phyloP scores from a whole-genome alignment of 2,888 invertebrate species.

The Ormyrus rosae region DNA sequence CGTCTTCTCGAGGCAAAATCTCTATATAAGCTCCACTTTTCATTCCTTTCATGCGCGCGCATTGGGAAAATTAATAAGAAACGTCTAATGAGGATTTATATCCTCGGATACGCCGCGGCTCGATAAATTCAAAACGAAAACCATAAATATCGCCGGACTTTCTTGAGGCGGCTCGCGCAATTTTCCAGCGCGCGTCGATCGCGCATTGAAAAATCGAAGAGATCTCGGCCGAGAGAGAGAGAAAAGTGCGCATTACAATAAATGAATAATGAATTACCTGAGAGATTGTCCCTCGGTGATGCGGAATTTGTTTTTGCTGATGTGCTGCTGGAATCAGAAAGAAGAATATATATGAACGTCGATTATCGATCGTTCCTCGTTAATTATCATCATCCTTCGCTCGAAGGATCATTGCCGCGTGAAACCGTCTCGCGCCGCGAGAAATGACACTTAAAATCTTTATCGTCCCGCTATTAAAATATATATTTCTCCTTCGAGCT shows the following conservation, averaged over 20 bases:
- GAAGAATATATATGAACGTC: not conserved
- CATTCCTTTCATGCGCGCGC: no score
- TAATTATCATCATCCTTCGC: no score
- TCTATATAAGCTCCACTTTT: no score
- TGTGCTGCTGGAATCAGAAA: slow-evolving; percentile 58
- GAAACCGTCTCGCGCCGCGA: no score
- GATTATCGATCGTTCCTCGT: slow-evolving; percentile 1
- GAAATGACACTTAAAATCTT: no score
- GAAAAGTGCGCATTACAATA: slow-evolving; percentile 6
- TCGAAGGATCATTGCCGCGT: no score
- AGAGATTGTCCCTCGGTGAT: slow-evolving; percentile 68
- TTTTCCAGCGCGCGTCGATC: slow-evolving; percentile 3
- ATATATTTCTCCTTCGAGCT: no score
- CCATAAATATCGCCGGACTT: slow-evolving; percentile 11
- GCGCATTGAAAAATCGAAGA: slow-evolving; percentile 15
- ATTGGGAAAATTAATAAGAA: slow-evolving; percentile 13
- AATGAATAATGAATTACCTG: slow-evolving; percentile 64
- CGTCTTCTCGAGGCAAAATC: no score
- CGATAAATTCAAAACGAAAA: slow-evolving; percentile 15
- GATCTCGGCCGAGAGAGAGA: slow-evolving; percentile 7
- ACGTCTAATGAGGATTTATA: slow-evolving; percentile 7
- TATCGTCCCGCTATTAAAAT: no score
- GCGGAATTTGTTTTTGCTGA: slow-evolving; percentile 72
- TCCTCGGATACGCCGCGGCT: not conserved
- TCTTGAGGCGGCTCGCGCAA: not conserved